Evolutionary conservation across 2,888 invertebrate species (phyloP), one percentile per base, ranked within the genome.

Genomic region (Eupithecia dodoneata): DNA sequence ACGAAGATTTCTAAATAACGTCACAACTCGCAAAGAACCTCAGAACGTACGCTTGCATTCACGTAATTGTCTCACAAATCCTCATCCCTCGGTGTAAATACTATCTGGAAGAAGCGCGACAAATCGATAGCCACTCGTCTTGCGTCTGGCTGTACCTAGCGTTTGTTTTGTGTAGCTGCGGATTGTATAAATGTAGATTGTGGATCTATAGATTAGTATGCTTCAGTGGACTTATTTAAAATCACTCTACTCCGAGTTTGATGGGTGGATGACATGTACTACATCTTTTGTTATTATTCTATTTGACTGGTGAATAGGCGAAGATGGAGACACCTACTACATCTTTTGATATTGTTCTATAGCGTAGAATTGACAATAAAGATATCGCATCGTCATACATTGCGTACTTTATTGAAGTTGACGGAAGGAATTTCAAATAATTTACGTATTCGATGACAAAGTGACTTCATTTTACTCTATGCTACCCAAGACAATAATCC

Each of bases 91-190:
- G 80, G 81, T 82, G 81, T 83, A 82, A 83, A 82, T 81, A 79
- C 78, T 79, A 76, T 75, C 78, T 76, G 78, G 80, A 71, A 52
- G 77, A 30, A 78, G 74, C 79, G 81, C 80, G 82, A 84, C 83
- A 79, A 84, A 84, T 84, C 84, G 83, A 84, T 84, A 84, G 65
- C 67, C 66, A 77, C 77, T 76, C 77, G 63, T 80, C 76, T 80
- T 69, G 76, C 69, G 79, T 76, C 77, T 73, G 73, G 78, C 77
- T 79, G 76, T 80, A 30, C 30, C 30, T 30, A 76, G 76, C 72
- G 72, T 76, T 80, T 76, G 80, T 79, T 73, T 78, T 72, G 78
- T 77, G 72, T 71, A 73, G 73, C 71, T 72, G 73, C 73, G 73
- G 67, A 72, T 45, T 41, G 66, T 66, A 15, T 12, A 66, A 13